A percentile compares a stretch with the other conserved stretches of the same genome.
These are phyloP conservation scores for Zele albiditarsus DNA, from an alignment of 2,888 invertebrate species.

Conservation along the genomic window DNA sequence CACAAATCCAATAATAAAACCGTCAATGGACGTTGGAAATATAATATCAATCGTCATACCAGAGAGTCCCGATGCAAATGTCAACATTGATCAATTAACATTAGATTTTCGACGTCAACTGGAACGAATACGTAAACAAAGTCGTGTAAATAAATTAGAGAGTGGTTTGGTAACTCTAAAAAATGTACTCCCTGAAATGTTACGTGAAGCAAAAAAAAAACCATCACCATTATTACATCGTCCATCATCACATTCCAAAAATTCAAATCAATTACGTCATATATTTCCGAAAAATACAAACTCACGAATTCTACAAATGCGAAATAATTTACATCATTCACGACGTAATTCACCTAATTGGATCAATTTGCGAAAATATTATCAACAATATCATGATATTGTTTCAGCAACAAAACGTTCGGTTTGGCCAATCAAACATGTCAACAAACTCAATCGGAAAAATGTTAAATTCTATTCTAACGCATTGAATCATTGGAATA, in stretches of 20 bases:
- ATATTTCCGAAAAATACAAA: not conserved
- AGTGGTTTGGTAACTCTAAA: conserved; percentile 47
- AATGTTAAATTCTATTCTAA: not conserved
- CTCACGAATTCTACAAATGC: not conserved
- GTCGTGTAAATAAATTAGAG: conserved; percentile 47
- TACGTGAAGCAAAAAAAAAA: conserved; percentile 47
- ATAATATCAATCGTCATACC: conserved; percentile 52
- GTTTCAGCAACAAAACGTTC: not conserved
- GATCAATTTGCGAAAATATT: not conserved
- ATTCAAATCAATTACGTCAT: conserved; percentile 10
- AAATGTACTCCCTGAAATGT: conserved; percentile 46
- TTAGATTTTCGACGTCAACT: conserved; percentile 48
- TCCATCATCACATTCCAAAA: conserved; percentile 36
- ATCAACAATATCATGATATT: not conserved
- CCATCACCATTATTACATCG: conserved; percentile 41
- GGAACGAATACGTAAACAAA: conserved; percentile 47
- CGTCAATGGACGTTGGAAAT: conserved; percentile 50
- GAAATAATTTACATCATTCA: not conserved
- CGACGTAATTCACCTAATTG: not conserved
- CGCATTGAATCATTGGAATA: not conserved
- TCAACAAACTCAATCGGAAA: not conserved
- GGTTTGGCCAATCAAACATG: not conserved
- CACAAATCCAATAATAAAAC: conserved; percentile 45
- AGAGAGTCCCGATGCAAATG: conserved; percentile 48
- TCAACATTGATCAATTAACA: conserved; percentile 50